Base-by-base conservation (phyloP, 2,888 invertebrate species). In the Meteorus cinctellus region DNA sequence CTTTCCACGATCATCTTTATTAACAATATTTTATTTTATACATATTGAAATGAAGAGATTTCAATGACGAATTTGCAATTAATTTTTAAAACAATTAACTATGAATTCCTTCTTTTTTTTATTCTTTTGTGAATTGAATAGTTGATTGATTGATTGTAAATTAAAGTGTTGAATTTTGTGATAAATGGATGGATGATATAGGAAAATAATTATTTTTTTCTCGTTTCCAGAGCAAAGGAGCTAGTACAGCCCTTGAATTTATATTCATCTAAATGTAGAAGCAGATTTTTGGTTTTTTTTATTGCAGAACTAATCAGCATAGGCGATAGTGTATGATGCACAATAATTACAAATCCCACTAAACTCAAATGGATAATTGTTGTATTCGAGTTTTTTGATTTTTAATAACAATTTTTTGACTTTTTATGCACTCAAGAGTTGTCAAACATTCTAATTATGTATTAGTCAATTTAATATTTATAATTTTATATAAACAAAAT, bases 1-100 rank as follows among this genome's bases (percentile, higher is more conserved):
- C 84, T 86, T 86, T 84, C 84, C 83, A 86, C 82, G 84, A 81
- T 84, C 86, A 87, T 87, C 78, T 65, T 65, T 19, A 31, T 29
- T 24, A n/a, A 29, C 29, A 63, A 63, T 34, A 63, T 63, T 27
- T 31, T 8, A 31, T 63, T 16, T 16, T 29, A 63, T 34, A 27
- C 16, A 62, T 29, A 29, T 62, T 10, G 14, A 31, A 29, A 29
- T 12, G 60, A 16, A 3, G 12, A 41, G 12, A 41, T 12, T 8
- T 41, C 2, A 12, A 41, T 41, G 41, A 41, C 41, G 12, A 41
- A 41, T 41, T 41, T 41, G 8, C 41, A 41, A 34, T 34, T 4
- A 41, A 41, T 41, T 41, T 31, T 34, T 63, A 14, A 14, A 31
- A 16, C 29, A 27, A 31, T 14, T 62, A 29, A 27, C 4, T 62